Base-by-base conservation (phyloP, 2,888 invertebrate species). In the Entomobrya proxima region DNA sequence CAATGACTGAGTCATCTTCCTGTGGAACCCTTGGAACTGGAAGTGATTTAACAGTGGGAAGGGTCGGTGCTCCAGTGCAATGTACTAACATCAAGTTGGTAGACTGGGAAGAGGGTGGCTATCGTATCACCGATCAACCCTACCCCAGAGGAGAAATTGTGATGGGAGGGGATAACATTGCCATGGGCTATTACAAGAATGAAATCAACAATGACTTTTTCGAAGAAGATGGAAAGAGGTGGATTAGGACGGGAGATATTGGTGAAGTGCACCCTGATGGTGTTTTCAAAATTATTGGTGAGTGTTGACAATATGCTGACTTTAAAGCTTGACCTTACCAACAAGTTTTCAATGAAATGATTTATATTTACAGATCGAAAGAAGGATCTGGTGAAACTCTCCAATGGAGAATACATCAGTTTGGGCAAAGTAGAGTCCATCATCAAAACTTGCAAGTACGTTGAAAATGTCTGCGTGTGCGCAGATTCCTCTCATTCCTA, bases 401-500 rank as follows among this genome's bases (percentile, higher is more conserved):
- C 98, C 92, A 96, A 97, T 32, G 99, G 99, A 88, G 99, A 99
- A 92, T 99, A 99, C 92, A 97, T 99, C 27, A 98, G 98, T 0
- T 94, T 99, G 72, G 98, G 98, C 88, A 98, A 98, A 93, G 97
- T 98, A 40, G 99, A 99, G 92, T 95, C 98, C 0, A 96, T 97
- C 91, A 93, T 99, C 90, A 98, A 98, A 92, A 97, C 98, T 5
- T 97, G 96, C 91, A 95, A 98, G 15, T 93, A 98, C 47, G 96
- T 99, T 75, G 99, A 99, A 92, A 99, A 99, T 93, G 96, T 99
- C 92, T 99, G 99, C 92, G 97, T 99, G 58, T 98, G 97, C 92
- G 99, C 98, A 11, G 97, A 98, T 93, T 94, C 96, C 47, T 94
- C 94, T 85, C 96, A 96, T 92, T 94, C 95, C 90, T 96, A 94